Percentiles rank a stretch among this genome's conserved stretches.
These are phyloP conservation scores for Suricata suricatta DNA, from an alignment of 2,113 vertebrate genomes.

Conservation along the genomic window DNA sequence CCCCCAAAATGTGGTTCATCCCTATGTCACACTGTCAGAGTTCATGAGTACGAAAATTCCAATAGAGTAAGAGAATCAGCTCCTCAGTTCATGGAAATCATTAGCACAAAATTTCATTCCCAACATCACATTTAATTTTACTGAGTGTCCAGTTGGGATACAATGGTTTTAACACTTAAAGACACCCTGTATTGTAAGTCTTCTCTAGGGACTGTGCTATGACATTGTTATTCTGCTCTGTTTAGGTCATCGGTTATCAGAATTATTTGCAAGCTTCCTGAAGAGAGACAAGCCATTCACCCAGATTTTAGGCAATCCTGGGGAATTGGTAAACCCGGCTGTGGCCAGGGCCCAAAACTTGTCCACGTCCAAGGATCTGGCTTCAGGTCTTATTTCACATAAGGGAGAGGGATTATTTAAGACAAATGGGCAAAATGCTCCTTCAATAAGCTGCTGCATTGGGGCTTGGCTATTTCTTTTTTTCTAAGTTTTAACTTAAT, in stretches of 20 bases:
- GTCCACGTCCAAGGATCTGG: rapidly evolving
- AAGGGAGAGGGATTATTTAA: background rate
- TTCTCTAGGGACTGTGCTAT: background rate
- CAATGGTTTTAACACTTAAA: background rate
- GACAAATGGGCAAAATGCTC: background rate
- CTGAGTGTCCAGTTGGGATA: background rate
- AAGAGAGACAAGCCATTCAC: background rate
- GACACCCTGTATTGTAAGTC: background rate
- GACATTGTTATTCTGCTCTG: background rate
- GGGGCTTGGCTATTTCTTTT: background rate
- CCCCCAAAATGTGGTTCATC: background rate
- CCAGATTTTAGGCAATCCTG: background rate
- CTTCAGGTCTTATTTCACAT: background rate
- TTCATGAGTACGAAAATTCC: background rate
- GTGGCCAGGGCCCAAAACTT: background rate
- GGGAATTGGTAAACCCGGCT: background rate
- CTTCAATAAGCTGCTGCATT: background rate
- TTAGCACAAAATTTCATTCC: background rate
- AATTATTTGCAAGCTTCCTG: background rate
- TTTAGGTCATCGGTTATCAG: background rate
- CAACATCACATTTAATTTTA: background rate
- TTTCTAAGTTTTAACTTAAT: background rate
- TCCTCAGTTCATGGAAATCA: background rate
- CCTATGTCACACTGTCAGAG: background rate
- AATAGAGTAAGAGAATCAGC: background rate